phyloP scores from a whole-genome alignment of 2,797 vertebrate genomes.

The Ctenopoma multispine region DNA sequence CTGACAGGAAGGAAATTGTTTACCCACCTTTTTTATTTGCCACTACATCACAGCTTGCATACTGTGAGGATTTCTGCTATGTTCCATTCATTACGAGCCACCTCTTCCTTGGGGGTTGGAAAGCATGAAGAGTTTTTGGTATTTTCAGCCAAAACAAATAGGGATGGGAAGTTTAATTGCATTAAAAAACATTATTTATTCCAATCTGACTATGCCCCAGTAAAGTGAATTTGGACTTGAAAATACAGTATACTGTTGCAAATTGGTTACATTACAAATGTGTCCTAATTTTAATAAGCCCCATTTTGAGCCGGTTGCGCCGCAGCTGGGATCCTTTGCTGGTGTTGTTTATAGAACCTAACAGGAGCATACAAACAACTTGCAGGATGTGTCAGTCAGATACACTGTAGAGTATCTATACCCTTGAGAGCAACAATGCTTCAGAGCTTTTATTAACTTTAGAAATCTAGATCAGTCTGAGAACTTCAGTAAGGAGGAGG shows the following conservation, averaged over 20 bases:
- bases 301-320: not conserved
- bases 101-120: conserved; percentile 50
- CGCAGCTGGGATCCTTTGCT: conserved; percentile 29
- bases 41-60: conserved; percentile 39
- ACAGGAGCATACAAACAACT: conserved; percentile 47
- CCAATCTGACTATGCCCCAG: conserved; percentile 1
- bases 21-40: conserved; percentile 59
- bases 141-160: conserved; percentile 45
- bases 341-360: conserved; percentile 36
- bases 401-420: conserved; percentile 48
- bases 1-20: conserved; percentile 60
- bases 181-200: conserved; percentile 30
- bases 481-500: not conserved
- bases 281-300: conserved; percentile 30
- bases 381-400: conserved; percentile 65
- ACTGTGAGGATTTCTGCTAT: conserved; percentile 51
- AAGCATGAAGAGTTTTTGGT: conserved; percentile 34
- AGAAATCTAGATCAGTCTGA: conserved; percentile 59
- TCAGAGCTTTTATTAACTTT: conserved; percentile 49
- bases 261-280: conserved; percentile 2
- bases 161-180: conserved; percentile 37
- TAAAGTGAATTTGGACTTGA: conserved; percentile 7
- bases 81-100: conserved; percentile 62
- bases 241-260: not conserved
- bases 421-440: conserved; percentile 62